Conservation (phyloP, 2,113 vertebrate genomes). For the Perca fluviatilis region DNA sequence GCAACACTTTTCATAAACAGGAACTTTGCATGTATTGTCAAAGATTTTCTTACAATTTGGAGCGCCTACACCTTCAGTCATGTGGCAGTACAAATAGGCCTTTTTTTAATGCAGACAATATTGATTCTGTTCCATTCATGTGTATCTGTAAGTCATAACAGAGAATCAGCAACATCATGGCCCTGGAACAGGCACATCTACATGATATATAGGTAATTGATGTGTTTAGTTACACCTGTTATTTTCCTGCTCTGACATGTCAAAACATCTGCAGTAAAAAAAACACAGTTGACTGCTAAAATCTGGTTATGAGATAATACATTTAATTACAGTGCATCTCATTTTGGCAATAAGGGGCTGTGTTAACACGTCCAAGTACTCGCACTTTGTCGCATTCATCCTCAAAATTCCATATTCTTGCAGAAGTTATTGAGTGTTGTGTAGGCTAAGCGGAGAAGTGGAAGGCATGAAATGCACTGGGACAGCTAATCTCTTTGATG, state of each 20-base stretch:
- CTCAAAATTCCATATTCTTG: constrained; percentile 8
- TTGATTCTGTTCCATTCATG: not conserved
- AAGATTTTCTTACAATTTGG: not conserved
- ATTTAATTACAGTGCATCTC: not conserved
- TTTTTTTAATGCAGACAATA: not conserved
- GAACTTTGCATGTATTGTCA: not conserved
- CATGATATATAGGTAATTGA: too few relatives aligned
- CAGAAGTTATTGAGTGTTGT: not conserved
- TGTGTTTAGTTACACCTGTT: not conserved
- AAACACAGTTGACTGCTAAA: not conserved
- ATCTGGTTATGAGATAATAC: not conserved
- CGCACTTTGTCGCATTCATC: not conserved
- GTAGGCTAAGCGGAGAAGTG: not conserved
- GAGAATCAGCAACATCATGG: not conserved
- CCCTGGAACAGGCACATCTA: not conserved
- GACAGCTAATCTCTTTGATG: not conserved
- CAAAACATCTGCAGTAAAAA: not conserved
- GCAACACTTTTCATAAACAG: not conserved
- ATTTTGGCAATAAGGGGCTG: not conserved
- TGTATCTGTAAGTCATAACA: not conserved
- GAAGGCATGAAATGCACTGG: not conserved
- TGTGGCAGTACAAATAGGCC: not conserved
- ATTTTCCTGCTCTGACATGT: not conserved
- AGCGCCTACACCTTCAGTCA: too few relatives aligned
- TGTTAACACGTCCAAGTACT: constrained; percentile 1